Evolutionary conservation across 2,113 vertebrate genomes (phyloP).

Genomic region (Manacus vitellinus): DNA sequence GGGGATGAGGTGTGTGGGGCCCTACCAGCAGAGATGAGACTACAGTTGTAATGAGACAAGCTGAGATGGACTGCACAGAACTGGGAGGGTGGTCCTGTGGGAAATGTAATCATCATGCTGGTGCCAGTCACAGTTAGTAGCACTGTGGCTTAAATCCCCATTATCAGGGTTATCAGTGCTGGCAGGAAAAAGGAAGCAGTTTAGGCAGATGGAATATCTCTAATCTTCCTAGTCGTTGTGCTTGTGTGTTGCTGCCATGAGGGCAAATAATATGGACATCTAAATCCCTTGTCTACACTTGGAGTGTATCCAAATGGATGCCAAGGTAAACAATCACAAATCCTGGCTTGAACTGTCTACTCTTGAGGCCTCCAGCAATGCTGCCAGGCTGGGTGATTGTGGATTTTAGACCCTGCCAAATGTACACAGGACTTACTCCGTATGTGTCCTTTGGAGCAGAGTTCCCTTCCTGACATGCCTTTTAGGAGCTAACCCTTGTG

Average conservation of each 20-base stretch:
- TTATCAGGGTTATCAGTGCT: slow-evolving; percentile 9
- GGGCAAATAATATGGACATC: slow-evolving; percentile 56
- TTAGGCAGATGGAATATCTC: slow-evolving; percentile 51
- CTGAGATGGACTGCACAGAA: background rate
- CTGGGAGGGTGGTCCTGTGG: background rate
- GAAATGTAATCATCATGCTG: background rate
- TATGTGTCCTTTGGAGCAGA: background rate
- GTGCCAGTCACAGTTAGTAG: background rate
- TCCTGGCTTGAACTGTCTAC: slow-evolving; percentile 18
- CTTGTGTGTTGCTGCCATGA: slow-evolving; percentile 13
- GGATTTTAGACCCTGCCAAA: background rate
- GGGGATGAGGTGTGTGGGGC: background rate
- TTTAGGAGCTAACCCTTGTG: background rate
- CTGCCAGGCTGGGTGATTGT: background rate
- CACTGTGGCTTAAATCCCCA: slow-evolving; percentile 19
- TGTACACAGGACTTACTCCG: background rate
- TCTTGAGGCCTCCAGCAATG: background rate
- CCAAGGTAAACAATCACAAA: slow-evolving; percentile 50
- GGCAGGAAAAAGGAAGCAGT: slow-evolving; percentile 43
- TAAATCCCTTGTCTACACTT: slow-evolving; percentile 60
- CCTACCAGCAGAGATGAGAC: background rate
- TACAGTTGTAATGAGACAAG: background rate
- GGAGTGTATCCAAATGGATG: slow-evolving; percentile 56
- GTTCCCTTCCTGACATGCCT: background rate
- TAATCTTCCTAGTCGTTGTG: slow-evolving; percentile 42